phyloP scores from a whole-genome alignment of 2,888 invertebrate species.

The Notocelia uddmanniana region DNA sequence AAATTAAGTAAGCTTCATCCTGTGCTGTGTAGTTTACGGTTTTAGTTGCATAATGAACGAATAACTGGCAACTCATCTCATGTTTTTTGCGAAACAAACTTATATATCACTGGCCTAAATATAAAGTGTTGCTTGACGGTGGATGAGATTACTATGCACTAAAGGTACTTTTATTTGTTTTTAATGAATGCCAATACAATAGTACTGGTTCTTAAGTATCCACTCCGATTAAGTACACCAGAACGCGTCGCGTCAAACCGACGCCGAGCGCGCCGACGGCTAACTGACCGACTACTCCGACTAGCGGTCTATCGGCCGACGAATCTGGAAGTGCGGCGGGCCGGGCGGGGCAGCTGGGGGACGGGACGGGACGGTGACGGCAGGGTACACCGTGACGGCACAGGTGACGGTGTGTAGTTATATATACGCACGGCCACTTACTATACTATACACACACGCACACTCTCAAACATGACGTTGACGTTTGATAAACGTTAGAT shows the following conservation, averaged over 20 bases:
- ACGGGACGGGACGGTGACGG: neutral
- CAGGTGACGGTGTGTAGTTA: neutral
- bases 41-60: constrained; percentile 35
- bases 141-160: neutral
- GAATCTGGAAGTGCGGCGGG: neutral
- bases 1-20: constrained; percentile 6
- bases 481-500: no score
- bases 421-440: neutral
- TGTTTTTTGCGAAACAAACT: neutral
- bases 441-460: neutral
- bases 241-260: neutral
- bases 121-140: neutral
- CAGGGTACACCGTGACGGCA: neutral
- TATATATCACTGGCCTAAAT: constrained; percentile 6
- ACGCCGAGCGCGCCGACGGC: constrained; percentile 22
- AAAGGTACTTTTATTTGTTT: neutral
- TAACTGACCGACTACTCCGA: no score
- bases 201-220: constrained; percentile 25
- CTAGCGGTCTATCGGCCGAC: neutral
- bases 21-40: neutral
- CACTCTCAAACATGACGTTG: neutral
- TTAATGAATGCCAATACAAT: neutral
- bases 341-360: neutral
- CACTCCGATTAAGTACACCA: constrained; percentile 34
- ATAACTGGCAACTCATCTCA: constrained; percentile 13